phyloP scores from a whole-genome alignment of 2,888 invertebrate genomes.

The Melanostoma mellinum region DNA sequence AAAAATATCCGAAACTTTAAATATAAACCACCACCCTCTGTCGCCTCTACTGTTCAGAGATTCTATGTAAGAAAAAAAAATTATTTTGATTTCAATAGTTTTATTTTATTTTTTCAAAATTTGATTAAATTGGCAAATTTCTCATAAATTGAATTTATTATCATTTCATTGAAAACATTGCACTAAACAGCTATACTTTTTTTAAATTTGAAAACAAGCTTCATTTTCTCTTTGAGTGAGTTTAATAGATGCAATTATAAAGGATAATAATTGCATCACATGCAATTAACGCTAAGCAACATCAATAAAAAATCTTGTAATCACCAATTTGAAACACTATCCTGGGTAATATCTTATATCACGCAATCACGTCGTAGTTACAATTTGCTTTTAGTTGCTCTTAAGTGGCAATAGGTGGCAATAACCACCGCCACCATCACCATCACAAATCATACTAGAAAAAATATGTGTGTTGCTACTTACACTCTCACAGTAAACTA shows the following conservation, averaged over 20 bases:
- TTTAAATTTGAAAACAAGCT: slow-evolving; percentile 46
- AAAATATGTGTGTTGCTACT: slow-evolving; percentile 1
- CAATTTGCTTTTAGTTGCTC: slow-evolving; percentile 26
- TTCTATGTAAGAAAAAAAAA: no score
- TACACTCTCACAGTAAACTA: slow-evolving; percentile 33
- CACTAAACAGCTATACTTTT: neutral
- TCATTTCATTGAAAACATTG: no score
- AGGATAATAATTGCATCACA: slow-evolving; percentile 56
- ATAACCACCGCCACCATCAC: slow-evolving; percentile 12
- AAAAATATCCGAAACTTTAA: no score
- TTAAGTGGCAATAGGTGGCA: slow-evolving; percentile 4
- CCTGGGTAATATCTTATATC: slow-evolving; percentile 33
- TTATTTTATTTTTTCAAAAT: no score
- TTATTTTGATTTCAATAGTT: no score
- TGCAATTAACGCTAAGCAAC: slow-evolving; percentile 64
- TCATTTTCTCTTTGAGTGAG: slow-evolving; percentile 43
- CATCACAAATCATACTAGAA: slow-evolving; percentile 21
- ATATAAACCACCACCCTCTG: no score
- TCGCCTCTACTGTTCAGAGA: no score
- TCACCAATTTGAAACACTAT: slow-evolving; percentile 50
- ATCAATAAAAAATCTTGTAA: slow-evolving; percentile 49
- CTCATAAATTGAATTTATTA: no score
- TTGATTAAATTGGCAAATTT: no score
- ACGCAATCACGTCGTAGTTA: slow-evolving; percentile 63
- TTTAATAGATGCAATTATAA: slow-evolving; percentile 1